phyloP scores from a whole-genome alignment of 2,888 invertebrate species.

The Xanthia togata region DNA sequence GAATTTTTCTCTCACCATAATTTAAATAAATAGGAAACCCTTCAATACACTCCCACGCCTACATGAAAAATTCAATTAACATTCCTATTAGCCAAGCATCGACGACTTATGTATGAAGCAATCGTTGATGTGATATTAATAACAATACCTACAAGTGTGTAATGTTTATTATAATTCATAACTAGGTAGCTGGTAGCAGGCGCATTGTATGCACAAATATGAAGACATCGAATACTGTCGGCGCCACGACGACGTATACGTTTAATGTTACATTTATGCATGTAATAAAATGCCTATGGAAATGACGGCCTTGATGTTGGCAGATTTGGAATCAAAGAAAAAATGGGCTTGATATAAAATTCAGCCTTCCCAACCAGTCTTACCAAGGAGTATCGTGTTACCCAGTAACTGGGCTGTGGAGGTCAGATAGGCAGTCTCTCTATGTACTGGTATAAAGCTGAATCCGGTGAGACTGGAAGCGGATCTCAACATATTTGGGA shows the following conservation, averaged over 20 bases:
- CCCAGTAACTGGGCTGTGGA: not conserved
- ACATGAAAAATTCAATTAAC: not conserved
- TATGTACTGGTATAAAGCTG: no score
- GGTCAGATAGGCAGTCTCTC: no score
- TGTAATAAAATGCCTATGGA: constrained; percentile 9
- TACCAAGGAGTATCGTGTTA: not conserved
- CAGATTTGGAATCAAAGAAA: not conserved
- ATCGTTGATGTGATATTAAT: constrained; percentile 2
- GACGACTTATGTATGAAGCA: constrained; percentile 11
- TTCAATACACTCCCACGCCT: constrained; percentile 27
- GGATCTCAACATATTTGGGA: no score
- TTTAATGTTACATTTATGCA: constrained; percentile 18
- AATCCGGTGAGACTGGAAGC: no score
- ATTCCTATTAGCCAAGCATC: constrained; percentile 5
- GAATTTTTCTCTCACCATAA: constrained; percentile 11
- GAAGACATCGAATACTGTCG: constrained; percentile 14
- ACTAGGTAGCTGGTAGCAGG: constrained; percentile 6
- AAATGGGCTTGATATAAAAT: not conserved
- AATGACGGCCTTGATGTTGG: not conserved
- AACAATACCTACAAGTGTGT: constrained; percentile 23
- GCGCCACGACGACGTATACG: constrained; percentile 11
- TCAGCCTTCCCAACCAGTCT: not conserved
- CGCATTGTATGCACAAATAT: constrained; percentile 48
- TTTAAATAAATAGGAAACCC: not conserved
- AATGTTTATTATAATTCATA: constrained; percentile 42